A percentile compares a stretch with the other conserved stretches of the same genome.
phyloP scores from a whole-genome alignment of 1,140 invertebrate genomes.

The Drosophila ananassae region DNA sequence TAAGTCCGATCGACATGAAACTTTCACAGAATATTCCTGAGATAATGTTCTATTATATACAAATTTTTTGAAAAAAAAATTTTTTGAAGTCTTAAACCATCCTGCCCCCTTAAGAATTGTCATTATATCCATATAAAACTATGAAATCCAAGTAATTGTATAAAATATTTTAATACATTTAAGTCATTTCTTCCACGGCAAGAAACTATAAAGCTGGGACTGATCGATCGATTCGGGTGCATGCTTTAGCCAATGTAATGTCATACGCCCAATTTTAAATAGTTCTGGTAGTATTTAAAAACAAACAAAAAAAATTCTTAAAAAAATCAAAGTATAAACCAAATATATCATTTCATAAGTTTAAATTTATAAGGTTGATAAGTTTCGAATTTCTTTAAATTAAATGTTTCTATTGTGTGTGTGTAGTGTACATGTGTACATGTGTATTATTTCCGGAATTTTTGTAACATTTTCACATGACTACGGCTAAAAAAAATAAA shows the following conservation, averaged over 20 bases:
- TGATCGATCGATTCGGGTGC: slow-evolving; percentile 79
- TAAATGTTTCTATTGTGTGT: slow-evolving; percentile 11
- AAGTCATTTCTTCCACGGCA: not conserved
- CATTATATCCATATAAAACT: too few species aligned
- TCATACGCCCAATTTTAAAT: slow-evolving; percentile 24
- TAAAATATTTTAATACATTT: too few species aligned
- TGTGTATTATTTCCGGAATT: not conserved
- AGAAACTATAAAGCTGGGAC: slow-evolving; percentile 64
- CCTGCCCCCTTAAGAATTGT: too few species aligned
- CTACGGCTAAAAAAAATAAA: not conserved
- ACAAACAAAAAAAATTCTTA: slow-evolving; percentile 30
- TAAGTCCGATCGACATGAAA: too few species aligned
- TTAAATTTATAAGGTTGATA: slow-evolving; percentile 36
- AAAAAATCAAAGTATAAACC: slow-evolving; percentile 61
- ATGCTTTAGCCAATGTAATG: slow-evolving; percentile 72
- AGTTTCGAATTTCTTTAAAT: slow-evolving; percentile 19
- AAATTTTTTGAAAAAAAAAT: too few species aligned
- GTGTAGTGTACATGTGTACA: slow-evolving; percentile 21
- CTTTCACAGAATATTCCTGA: too few species aligned
- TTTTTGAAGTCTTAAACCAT: too few species aligned
- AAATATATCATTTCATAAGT: slow-evolving; percentile 7
- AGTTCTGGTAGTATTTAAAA: slow-evolving; percentile 10
- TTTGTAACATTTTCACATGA: slow-evolving; percentile 1
- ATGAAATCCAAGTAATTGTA: too few species aligned
- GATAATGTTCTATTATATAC: too few species aligned